Evolutionary conservation across 1,140 invertebrate genomes (phyloP), one percentile per base, ranked within the genome.

Genomic region (Drosophila pseudoananassae): DNA sequence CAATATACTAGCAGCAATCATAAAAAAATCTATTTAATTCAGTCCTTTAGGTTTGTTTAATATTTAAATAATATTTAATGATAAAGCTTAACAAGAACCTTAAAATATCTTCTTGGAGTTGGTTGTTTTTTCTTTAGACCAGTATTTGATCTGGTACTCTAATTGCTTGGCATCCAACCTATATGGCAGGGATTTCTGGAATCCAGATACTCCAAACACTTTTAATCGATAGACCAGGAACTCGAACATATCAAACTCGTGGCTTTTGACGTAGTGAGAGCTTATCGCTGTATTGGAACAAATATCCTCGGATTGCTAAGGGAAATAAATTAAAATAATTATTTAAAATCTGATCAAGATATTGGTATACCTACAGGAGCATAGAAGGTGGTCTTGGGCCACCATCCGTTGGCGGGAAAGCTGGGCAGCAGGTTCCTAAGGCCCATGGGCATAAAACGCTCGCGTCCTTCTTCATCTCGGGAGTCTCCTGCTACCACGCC

Each of bases 401-500:
- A 45, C 90, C 90, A 91, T 9, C 56, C 54, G 9, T 27, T 38
- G 4, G 51, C 23, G 14, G 95, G 93, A 60, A 96, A 95, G 23
- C 94, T 94, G 0, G 96, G 96, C 72, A 96, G 95, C 2, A 98
- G 91, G 92, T 98, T 97, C 83, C 97, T 95, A 75, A 97, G 92
- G 97, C 82, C 58, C 31, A 91, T 47, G 25, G 90, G 87, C 49
- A 87, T 96, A 91, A 99, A 99, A 17, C 98, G 93, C 6, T 97
- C 97, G 4, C 97, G 93, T 0, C 97, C 97, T 5, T 43, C 91
- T 0, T 94, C 93, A 93, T 99, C 98, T 6, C 97, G 92, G 0
- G 97, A 96, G 81, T 99, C 97, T 69, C 95, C 96, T 1, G 97
- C 97, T 55, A 94, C 94, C 0, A 99, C 98, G 0, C 96, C 96